Percentiles rank a stretch among this genome's conserved stretches.
phyloP scores from a whole-genome alignment of 2,797 vertebrate genomes.

The Oceanodroma leucorhoa region DNA sequence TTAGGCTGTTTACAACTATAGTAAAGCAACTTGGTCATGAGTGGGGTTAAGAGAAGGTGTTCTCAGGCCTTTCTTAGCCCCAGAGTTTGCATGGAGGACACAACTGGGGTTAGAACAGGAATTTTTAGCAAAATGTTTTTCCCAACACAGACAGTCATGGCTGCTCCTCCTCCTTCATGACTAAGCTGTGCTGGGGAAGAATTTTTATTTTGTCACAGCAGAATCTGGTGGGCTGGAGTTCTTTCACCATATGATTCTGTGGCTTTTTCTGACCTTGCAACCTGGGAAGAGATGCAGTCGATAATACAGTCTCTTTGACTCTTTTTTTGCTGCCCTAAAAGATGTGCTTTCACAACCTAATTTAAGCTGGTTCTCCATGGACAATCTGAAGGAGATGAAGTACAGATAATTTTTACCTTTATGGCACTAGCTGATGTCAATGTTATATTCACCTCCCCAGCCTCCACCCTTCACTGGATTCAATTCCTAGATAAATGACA shows the following conservation, averaged over 20 bases:
- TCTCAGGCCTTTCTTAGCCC: background rate
- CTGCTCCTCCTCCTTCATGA: background rate
- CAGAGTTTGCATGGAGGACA: slow-evolving; percentile 16
- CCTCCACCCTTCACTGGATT: background rate
- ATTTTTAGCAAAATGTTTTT: background rate
- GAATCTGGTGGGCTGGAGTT: background rate
- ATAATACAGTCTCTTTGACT: background rate
- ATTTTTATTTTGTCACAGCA: background rate
- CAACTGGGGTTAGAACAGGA: background rate
- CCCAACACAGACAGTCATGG: background rate
- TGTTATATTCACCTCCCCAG: background rate
- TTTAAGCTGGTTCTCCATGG: background rate
- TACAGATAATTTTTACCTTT: background rate
- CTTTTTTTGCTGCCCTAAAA: background rate
- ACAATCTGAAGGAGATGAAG: background rate
- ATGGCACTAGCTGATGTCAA: background rate
- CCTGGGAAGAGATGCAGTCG: background rate
- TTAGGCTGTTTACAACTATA: slow-evolving; percentile 3
- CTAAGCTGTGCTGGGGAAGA: background rate
- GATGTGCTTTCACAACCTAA: background rate
- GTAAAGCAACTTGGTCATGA: background rate
- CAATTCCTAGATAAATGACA: background rate
- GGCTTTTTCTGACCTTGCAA: background rate
- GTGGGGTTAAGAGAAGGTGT: background rate
- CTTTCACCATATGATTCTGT: background rate